These are phyloP conservation scores for Furcifer pardalis DNA, from an alignment of 2,797 vertebrate genomes.

Conservation along the genomic window DNA sequence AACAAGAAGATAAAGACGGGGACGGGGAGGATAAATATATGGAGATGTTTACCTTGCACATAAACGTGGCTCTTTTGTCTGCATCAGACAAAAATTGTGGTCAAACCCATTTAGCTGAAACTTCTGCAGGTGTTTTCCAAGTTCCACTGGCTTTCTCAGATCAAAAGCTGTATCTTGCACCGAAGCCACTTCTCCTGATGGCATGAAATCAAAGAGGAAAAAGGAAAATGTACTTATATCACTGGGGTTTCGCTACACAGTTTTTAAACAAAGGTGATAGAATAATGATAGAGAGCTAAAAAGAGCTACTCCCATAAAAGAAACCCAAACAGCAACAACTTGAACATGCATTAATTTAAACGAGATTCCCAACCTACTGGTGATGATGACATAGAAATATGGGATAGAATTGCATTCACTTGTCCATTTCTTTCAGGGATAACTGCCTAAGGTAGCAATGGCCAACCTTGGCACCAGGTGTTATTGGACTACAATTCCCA, in stretches of 20 bases:
- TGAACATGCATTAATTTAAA: no score
- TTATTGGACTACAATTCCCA: no score
- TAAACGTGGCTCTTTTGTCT: constrained; percentile 66
- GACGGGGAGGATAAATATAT: no score
- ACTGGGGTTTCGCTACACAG: no score
- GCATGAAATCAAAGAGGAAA: constrained; percentile 12
- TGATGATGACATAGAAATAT: neutral
- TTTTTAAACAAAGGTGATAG: neutral
- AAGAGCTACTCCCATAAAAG: neutral
- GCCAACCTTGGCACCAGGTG: no score
- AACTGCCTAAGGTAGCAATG: no score
- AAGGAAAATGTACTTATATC: neutral
- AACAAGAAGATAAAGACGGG: no score
- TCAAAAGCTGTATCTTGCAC: constrained; percentile 88
- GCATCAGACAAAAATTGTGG: constrained; percentile 91
- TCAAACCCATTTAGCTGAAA: constrained; percentile 86
- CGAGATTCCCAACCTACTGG: neutral
- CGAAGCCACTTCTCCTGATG: constrained; percentile 82
- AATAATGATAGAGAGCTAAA: neutral
- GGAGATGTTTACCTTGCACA: constrained; percentile 76
- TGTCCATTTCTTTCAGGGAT: no score
- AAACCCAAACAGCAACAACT: neutral
- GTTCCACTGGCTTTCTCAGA: constrained; percentile 81
- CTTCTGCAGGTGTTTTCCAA: constrained; percentile 83
- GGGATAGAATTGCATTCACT: no score